phyloP scores from a whole-genome alignment of 2,113 vertebrate species.

The Brienomyrus longianalis region DNA sequence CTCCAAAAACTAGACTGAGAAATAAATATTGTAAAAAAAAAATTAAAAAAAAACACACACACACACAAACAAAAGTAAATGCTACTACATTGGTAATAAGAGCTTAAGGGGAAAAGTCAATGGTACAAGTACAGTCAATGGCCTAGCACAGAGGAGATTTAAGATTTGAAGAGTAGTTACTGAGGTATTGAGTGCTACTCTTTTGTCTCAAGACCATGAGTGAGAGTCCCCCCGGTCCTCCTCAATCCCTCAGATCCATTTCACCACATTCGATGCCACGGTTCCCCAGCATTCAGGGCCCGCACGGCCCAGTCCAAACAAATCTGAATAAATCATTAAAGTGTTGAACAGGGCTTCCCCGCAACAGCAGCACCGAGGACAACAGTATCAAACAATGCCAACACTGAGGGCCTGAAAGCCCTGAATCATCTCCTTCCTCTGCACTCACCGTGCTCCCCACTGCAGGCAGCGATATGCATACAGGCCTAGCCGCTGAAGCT shows the following conservation, averaged over 20 bases:
- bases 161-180: neutral
- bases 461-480: neutral
- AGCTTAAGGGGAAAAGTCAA: neutral
- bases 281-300: slow-evolving; percentile 35
- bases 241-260: neutral
- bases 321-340: slow-evolving; percentile 52
- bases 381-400: slow-evolving; percentile 56
- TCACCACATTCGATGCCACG: slow-evolving; percentile 4
- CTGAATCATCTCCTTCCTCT: slow-evolving; percentile 47
- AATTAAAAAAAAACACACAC: neutral
- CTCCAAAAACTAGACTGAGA: neutral
- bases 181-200: neutral
- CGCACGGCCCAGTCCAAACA: slow-evolving; percentile 50
- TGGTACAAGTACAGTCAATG: neutral
- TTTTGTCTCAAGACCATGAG: slow-evolving; percentile 19
- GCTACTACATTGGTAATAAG: neutral
- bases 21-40: neutral
- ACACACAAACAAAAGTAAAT: neutral
- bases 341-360: slow-evolving; percentile 44
- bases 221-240: slow-evolving; percentile 19
- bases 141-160: neutral
- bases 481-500: neutral
- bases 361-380: slow-evolving; percentile 40
- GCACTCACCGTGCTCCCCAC: slow-evolving; percentile 37
- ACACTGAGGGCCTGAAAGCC: slow-evolving; percentile 54